These are phyloP conservation scores for Hoplostethus mediterraneus DNA, from an alignment of 2,797 vertebrate species.

Conservation along the genomic window DNA sequence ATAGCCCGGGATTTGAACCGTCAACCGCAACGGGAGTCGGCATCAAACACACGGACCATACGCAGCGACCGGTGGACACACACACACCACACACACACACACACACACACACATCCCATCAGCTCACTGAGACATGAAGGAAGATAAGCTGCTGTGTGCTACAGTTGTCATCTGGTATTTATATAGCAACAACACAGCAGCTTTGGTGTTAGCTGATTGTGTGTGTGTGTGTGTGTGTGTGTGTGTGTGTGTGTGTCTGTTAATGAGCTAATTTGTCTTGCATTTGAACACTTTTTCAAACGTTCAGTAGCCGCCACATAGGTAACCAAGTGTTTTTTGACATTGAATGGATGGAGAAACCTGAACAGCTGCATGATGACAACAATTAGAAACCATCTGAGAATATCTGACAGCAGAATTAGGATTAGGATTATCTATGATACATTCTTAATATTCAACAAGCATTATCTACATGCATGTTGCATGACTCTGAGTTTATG, in stretches of 20 bases:
- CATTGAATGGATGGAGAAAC: not conserved
- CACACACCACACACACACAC: not conserved
- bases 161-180: not conserved
- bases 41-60: not conserved
- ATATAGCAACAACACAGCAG: not conserved
- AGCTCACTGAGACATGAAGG: not conserved
- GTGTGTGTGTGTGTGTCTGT: not conserved
- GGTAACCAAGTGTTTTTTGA: not conserved
- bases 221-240: not conserved
- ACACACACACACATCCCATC: not conserved
- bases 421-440: not conserved
- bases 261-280: not conserved
- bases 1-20: not conserved
- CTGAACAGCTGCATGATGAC: no score
- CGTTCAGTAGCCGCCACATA: not conserved
- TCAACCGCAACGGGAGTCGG: not conserved
- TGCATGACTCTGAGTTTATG: no score
- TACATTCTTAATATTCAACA: not conserved
- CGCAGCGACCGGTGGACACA: not conserved
- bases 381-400: not conserved
- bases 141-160: not conserved
- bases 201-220: not conserved
- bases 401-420: not conserved
- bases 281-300: not conserved
- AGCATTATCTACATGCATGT: not conserved